phyloP scores from a whole-genome alignment of 2,888 invertebrate genomes.

The Embidobia sp. region DNA sequence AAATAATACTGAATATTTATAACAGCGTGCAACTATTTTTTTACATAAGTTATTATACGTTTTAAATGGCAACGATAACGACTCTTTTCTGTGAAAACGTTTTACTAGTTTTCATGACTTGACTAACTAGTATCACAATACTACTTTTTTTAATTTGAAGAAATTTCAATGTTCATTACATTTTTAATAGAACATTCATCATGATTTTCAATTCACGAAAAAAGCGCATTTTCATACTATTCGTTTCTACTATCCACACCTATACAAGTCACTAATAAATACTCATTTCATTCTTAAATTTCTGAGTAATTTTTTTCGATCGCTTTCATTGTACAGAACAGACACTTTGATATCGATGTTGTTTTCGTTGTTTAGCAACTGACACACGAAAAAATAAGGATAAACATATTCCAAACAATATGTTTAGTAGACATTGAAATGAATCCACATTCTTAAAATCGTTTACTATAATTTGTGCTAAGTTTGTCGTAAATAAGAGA shows the following conservation, averaged over 20 bases:
- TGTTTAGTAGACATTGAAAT: conserved; percentile 10
- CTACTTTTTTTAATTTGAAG: too few species aligned
- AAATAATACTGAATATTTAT: too few species aligned
- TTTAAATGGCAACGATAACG: too few species aligned
- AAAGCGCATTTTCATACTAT: neutral
- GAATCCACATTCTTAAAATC: conserved; percentile 3
- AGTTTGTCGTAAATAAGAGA: too few species aligned
- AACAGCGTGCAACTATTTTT: too few species aligned
- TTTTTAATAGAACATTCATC: neutral
- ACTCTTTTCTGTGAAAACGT: too few species aligned
- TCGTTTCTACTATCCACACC: neutral
- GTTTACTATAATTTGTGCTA: neutral
- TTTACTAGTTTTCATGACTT: too few species aligned
- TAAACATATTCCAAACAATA: conserved; percentile 5
- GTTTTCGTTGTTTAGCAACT: conserved; percentile 5
- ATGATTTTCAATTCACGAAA: conserved; percentile 2
- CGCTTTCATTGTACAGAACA: conserved; percentile 1
- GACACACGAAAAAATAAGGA: neutral
- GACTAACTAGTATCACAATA: too few species aligned
- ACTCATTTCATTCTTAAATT: neutral
- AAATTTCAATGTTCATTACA: too few species aligned
- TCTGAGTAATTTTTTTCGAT: conserved; percentile 6
- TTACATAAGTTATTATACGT: too few species aligned
- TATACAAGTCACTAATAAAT: neutral
- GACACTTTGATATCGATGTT: conserved; percentile 9